Conservation (phyloP, 2,113 vertebrate species). For the Lagopus muta region DNA sequence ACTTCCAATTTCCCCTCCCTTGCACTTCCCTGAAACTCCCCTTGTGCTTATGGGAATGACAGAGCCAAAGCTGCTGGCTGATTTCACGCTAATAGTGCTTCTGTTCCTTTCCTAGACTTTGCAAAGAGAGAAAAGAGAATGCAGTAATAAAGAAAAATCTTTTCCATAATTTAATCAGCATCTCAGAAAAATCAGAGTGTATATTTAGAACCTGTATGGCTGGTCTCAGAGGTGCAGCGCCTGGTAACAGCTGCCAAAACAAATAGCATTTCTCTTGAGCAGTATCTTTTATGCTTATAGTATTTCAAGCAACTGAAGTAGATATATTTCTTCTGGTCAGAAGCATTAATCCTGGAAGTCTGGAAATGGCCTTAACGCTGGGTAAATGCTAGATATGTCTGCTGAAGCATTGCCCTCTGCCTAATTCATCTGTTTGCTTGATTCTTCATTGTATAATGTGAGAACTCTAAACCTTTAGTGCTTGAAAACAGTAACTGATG, state of each 20-base stretch:
- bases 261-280: constrained; percentile 2
- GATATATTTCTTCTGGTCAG: neutral
- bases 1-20: neutral
- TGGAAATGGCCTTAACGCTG: neutral
- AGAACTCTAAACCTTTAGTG: neutral
- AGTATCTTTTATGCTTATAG: neutral
- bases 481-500: neutral
- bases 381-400: neutral
- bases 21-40: neutral
- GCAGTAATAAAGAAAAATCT: neutral
- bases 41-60: neutral
- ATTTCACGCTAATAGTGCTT: constrained; percentile 19
- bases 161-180: neutral
- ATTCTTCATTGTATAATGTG: neutral
- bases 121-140: neutral
- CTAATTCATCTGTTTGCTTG: neutral
- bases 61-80: neutral
- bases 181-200: constrained; percentile 12
- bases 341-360: neutral
- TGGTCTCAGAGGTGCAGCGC: neutral
- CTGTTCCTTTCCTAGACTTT: neutral
- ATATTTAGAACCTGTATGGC: constrained; percentile 36
- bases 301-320: neutral
- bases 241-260: neutral
- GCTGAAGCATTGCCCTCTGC: neutral